phyloP scores from a whole-genome alignment of 2,888 invertebrate species.

The Amblyjoppa fuscipennis region DNA sequence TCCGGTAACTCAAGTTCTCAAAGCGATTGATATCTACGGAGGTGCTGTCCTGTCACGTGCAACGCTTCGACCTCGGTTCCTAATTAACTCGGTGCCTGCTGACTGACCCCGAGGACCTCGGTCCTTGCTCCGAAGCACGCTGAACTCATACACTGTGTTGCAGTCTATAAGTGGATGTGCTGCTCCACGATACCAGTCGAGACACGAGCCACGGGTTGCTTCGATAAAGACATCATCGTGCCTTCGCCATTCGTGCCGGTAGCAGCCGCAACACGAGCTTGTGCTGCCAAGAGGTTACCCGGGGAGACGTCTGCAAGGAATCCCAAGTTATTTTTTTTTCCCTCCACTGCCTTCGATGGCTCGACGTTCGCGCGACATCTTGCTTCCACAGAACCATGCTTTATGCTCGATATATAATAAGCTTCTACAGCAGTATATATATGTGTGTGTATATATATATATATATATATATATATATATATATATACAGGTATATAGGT shows the following conservation, averaged over 20 bases:
- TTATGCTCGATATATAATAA: too few relatives aligned
- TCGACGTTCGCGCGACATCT: not conserved
- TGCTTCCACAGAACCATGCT: too few relatives aligned
- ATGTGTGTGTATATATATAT: too few relatives aligned
- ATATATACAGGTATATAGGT: too few relatives aligned
- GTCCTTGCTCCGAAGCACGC: slow-evolving; percentile 78
- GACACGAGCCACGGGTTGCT: slow-evolving; percentile 65
- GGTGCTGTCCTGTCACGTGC: slow-evolving; percentile 79
- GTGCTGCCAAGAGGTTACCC: slow-evolving; percentile 57
- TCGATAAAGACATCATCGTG: slow-evolving; percentile 83
- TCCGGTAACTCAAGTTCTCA: slow-evolving; percentile 20
- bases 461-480: too few relatives aligned
- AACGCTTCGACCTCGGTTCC: slow-evolving; percentile 79
- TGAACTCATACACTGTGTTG: slow-evolving; percentile 74
- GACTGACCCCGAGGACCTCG: slow-evolving; percentile 80
- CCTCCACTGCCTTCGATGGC: not conserved
- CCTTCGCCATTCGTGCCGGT: slow-evolving; percentile 65
- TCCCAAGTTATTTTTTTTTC: slow-evolving; percentile 43
- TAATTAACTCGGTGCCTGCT: slow-evolving; percentile 85
- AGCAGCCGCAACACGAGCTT: not conserved
- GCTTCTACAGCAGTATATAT: too few relatives aligned
- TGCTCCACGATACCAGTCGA: slow-evolving; percentile 54
- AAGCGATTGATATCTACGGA: slow-evolving; percentile 82
- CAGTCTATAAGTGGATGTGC: slow-evolving; percentile 43
- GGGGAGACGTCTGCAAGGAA: slow-evolving; percentile 53